Evolutionary conservation across 2,797 vertebrate species (phyloP).

Genomic region (Cephalopachus bancanus): DNA sequence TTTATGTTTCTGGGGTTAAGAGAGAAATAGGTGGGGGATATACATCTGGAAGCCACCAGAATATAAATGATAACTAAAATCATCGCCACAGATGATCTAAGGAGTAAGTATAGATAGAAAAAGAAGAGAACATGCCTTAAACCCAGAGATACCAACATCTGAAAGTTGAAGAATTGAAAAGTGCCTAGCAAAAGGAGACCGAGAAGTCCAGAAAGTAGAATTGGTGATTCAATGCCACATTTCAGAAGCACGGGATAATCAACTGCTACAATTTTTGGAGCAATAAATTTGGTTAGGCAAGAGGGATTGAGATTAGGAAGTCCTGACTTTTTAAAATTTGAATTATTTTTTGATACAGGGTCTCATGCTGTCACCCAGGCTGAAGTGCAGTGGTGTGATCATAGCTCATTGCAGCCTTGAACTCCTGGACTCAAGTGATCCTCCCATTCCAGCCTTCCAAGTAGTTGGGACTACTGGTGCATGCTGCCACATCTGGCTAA

Average conservation of each 20-base stretch:
- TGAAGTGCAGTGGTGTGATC: too few relatives aligned
- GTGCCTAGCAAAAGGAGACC: neutral
- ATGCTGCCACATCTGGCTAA: too few relatives aligned
- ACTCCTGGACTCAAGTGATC: too few relatives aligned
- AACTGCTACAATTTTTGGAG: neutral
- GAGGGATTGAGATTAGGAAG: neutral
- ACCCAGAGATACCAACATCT: neutral
- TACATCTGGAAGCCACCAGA: neutral
- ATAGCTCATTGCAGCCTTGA: too few relatives aligned
- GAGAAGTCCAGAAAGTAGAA: neutral
- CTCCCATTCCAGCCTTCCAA: too few relatives aligned
- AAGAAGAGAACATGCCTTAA: neutral
- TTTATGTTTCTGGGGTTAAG: neutral
- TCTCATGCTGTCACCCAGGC: too few relatives aligned
- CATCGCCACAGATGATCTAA: neutral
- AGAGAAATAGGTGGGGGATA: neutral
- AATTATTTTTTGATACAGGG: too few relatives aligned
- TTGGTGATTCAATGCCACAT: neutral
- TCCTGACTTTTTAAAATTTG: too few relatives aligned
- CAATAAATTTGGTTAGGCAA: neutral
- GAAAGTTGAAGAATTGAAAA: neutral
- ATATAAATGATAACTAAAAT: neutral
- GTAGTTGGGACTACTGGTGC: too few relatives aligned
- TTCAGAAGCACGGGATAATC: neutral
- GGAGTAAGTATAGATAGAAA: neutral